These are phyloP conservation scores for Sciurus niger DNA, from an alignment of 2,113 vertebrate species.

Conservation along the genomic window DNA sequence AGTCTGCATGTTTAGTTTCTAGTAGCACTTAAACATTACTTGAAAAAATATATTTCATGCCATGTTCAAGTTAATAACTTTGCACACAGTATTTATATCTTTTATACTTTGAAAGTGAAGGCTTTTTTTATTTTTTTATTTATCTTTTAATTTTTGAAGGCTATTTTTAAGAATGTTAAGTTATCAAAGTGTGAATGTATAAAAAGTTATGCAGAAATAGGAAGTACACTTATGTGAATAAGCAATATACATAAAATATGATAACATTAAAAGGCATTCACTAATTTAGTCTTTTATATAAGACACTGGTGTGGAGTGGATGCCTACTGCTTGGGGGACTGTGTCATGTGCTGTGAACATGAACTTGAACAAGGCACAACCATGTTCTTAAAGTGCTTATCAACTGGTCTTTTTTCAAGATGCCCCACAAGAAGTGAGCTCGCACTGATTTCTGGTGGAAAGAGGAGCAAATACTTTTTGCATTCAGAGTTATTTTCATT, in stretches of 20 bases:
- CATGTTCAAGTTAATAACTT: constrained; percentile 22
- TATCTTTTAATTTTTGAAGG: no score
- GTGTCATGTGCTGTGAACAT: background rate
- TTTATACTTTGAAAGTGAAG: constrained; percentile 59
- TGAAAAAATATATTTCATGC: constrained; percentile 50
- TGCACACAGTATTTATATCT: constrained; percentile 5
- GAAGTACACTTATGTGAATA: constrained; percentile 34
- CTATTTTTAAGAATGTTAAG: constrained; percentile 57
- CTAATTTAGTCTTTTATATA: constrained; percentile 32
- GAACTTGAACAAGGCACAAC: constrained; percentile 12
- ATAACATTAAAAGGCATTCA: constrained; percentile 49
- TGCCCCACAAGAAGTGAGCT: background rate
- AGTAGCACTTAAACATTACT: constrained; percentile 28
- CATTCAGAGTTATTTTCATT: constrained; percentile 90
- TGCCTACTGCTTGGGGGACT: background rate
- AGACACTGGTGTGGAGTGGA: background rate
- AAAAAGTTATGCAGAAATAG: constrained; percentile 20
- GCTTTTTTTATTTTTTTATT: no score
- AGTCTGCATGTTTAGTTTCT: constrained; percentile 11
- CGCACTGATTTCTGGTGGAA: constrained; percentile 51
- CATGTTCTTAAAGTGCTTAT: background rate
- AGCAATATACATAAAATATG: background rate
- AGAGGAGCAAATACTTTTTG: constrained; percentile 86
- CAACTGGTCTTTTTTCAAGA: background rate
- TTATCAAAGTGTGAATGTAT: constrained; percentile 8